Base-by-base conservation (phyloP, 37 sponge, comb jelly and placozoan genomes). In the Hormiphora californensis region DNA sequence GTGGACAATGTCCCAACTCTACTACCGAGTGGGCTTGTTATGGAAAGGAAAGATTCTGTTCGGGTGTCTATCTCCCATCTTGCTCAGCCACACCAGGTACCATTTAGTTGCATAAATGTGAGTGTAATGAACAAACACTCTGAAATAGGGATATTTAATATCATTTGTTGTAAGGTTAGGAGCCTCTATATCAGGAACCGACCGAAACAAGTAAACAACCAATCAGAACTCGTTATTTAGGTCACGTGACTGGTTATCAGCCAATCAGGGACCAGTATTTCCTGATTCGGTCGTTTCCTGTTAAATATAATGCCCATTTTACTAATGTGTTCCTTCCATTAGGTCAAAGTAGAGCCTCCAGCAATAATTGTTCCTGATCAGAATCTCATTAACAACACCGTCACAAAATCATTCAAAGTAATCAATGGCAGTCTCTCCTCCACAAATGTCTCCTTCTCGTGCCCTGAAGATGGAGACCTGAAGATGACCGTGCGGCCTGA, bases 21-120 rank as follows among this genome's bases (percentile, higher is more conserved):
- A n/a, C 44, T 43, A 17, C 81, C 81, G 0, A 43, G 46, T 21
- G 81, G 81, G 28, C 27, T 73, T 4, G 81, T 73, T 4, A 25
- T 73, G 23, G 81, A 73, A n/a, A 43, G 36, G 25, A 43, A 40
- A 4, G 81, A 73, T 28, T 43, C 81, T 1, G 27, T 73, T n/a
- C 81, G 43, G 46, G 43, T 73, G 39, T 28, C 41, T 2, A 43
- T 73, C 0, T 43, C 81, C 21, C 81, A 73, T 46, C 81, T 73
- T 43, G 44, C 81, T 9, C 81, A 73, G 44, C 81, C 81, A n/a
- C 81, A 73, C 81, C 81, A 73, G 81, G n/a, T n/a, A n/a, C n/a
- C n/a, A n/a, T n/a, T n/a, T n/a, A n/a, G n/a, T n/a, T n/a, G n/a
- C n/a, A n/a, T n/a, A n/a, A n/a, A n/a, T n/a, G n/a, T n/a, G n/a